Percentiles rank a stretch among this genome's conserved stretches.
Conservation (phyloP, 2,797 vertebrate species). For the Hyperoplus immaculatus region DNA sequence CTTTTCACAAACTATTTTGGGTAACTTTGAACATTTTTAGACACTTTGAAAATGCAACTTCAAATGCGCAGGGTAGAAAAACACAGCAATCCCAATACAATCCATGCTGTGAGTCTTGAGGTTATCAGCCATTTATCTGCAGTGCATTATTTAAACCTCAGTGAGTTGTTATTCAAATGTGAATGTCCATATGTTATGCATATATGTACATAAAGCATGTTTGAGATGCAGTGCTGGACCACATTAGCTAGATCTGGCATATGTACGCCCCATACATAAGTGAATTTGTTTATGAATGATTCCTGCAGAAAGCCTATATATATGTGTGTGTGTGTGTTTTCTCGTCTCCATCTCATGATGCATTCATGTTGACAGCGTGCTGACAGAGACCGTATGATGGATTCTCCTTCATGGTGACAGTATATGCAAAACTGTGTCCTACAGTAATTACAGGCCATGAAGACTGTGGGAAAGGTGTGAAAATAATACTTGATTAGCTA, state of each 20-base stretch:
- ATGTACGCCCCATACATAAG: background rate
- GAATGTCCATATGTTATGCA: slow-evolving; percentile 15
- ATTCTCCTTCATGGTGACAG: slow-evolving; percentile 61
- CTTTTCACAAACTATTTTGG: slow-evolving; percentile 62
- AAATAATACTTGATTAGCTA: slow-evolving; percentile 45
- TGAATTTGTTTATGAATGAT: slow-evolving; percentile 18
- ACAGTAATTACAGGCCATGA: slow-evolving; percentile 47
- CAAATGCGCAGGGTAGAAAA: slow-evolving; percentile 35
- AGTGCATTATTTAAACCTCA: slow-evolving; percentile 11
- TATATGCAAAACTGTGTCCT: slow-evolving; percentile 62
- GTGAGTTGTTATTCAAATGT: slow-evolving; percentile 3
- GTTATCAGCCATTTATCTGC: slow-evolving; percentile 26
- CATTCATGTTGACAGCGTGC: slow-evolving; percentile 52
- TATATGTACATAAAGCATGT: slow-evolving; percentile 1
- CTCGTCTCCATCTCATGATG: slow-evolving; percentile 21
- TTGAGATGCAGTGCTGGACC: slow-evolving; percentile 1
- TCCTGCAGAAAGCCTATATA: background rate
- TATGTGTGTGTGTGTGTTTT: background rate
- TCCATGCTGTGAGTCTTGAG: slow-evolving; percentile 14
- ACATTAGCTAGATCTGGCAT: slow-evolving; percentile 1
- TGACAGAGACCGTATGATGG: slow-evolving; percentile 56
- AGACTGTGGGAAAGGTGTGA: slow-evolving; percentile 24
- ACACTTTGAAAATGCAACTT: slow-evolving; percentile 54
- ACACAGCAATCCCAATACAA: background rate
- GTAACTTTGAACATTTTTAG: slow-evolving; percentile 67